Evolutionary conservation across 1,140 invertebrate genomes (phyloP).

Genomic region (Drosophila lacteicornis): DNA sequence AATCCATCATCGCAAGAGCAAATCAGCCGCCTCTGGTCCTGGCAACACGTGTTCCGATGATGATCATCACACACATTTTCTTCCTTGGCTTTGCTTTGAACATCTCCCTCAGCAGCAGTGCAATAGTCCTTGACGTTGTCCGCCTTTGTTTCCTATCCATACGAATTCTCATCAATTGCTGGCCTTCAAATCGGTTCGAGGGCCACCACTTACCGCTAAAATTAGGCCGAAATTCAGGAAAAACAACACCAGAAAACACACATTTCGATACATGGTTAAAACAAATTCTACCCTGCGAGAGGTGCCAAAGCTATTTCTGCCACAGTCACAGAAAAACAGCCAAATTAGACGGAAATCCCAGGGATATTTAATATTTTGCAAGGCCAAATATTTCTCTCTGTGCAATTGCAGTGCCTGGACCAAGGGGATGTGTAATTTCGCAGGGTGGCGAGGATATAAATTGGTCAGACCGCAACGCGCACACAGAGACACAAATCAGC

Average conservation of each 20-base stretch:
- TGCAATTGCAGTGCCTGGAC: constrained; percentile 37
- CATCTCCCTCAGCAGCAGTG: neutral
- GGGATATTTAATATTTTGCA: neutral
- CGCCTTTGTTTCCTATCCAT: neutral
- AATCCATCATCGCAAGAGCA: neutral
- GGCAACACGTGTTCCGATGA: neutral
- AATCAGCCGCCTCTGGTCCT: neutral
- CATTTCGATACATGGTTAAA: neutral
- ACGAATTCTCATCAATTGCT: neutral
- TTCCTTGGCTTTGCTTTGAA: neutral
- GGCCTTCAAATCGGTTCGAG: neutral
- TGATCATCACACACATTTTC: neutral
- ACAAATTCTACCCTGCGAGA: neutral
- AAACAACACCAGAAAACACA: neutral
- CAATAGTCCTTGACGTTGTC: neutral
- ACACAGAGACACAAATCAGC: constrained; percentile 36
- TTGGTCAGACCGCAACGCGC: constrained; percentile 39
- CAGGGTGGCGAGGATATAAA: constrained; percentile 17
- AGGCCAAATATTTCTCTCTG: neutral
- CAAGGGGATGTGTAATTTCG: constrained; percentile 2
- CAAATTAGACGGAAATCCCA: no score
- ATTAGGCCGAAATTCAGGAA: neutral
- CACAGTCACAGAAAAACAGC: no score
- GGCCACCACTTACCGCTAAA: neutral
- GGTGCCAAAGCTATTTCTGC: no score